Evolutionary conservation across 1,140 invertebrate genomes (phyloP).

Genomic region (Panagrolaimus sp.): DNA sequence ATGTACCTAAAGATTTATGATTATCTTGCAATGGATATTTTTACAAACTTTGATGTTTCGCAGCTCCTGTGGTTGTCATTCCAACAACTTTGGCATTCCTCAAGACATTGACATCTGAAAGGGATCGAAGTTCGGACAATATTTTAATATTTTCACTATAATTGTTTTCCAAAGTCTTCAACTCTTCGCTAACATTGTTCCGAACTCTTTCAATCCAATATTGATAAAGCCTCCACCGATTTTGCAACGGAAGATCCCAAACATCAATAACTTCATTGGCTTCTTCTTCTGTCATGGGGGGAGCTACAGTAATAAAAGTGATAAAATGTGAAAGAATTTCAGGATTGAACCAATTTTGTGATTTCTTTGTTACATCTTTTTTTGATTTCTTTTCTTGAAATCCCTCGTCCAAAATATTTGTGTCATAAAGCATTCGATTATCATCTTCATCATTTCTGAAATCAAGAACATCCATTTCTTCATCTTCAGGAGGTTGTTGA

Average conservation of each 20-base stretch:
- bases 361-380: too few relatives aligned
- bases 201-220: conserved; percentile 53
- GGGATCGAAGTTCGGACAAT: conserved; percentile 46
- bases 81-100: conserved; percentile 15
- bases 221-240: conserved; percentile 23
- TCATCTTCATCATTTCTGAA: too few relatives aligned
- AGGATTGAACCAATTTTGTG: too few relatives aligned
- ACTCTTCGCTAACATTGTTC: conserved; percentile 30
- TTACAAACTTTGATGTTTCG: too few relatives aligned
- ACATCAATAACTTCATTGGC: conserved; percentile 35
- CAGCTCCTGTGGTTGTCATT: not conserved
- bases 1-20: too few relatives aligned
- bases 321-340: too few relatives aligned
- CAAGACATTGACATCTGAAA: conserved; percentile 57
- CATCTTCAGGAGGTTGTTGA: too few relatives aligned
- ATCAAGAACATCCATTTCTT: too few relatives aligned
- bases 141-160: conserved; percentile 33
- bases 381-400: too few relatives aligned
- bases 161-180: conserved; percentile 21
- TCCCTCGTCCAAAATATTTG: too few relatives aligned
- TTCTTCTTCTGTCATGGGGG: conserved; percentile 40
- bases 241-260: conserved; percentile 43
- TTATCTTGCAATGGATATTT: too few relatives aligned
- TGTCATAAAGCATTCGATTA: too few relatives aligned
- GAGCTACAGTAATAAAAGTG: not conserved